Base-by-base conservation (phyloP, 2,888 invertebrate species). In the Tenthredo distinguenda region DNA sequence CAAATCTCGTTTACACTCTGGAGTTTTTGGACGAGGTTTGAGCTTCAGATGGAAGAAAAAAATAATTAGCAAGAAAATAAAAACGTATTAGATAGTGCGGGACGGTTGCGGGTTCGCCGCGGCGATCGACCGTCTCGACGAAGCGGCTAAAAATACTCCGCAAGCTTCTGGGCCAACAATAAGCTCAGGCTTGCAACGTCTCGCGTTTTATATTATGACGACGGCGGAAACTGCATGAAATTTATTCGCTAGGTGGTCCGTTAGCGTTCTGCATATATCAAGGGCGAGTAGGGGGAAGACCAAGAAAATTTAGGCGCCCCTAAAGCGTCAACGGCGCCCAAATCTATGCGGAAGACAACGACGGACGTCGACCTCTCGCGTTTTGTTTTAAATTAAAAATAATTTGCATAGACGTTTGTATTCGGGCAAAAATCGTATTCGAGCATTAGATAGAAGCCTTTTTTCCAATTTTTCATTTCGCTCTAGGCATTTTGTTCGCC, bases 141-240 rank as follows among this genome's bases (percentile, higher is more conserved):
- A 90, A 88, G 87, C 79, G 85, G 85, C 90, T 90, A 90, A 90
- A 90, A 90, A 90, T 90, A 90, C 87, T 86, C 85, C 87, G 87
- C 87, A 68, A 87, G 87, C 58, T 71, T 65, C 62, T 37, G 81
- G 62, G 81, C 81, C 81, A 81, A 58, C 81, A 81, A 81, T 81
- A 81, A 81, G 40, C 40, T 21, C 12, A 15, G 31, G 81, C 81
- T 40, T 81, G 62, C 58, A 77, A 55, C 34, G 50, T 15, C 50
- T 50, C 34, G 18, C 72, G 40, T 74, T 74, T 74, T 74, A 74
- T 74, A 10, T 18, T 21, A 62, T 21, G 10, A 21, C 10, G 72
- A 74, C 37, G n/a, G 4, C 40, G 72, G 40, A 50, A 50, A 72
- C 43, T 76, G 18, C 50, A 77, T 55, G 50, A 55, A 55, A 50